Percentiles rank a stretch among this genome's conserved stretches.
Evolutionary conservation across 2,888 invertebrate genomes (phyloP).

Genomic region (Keiferia lycopersicella): DNA sequence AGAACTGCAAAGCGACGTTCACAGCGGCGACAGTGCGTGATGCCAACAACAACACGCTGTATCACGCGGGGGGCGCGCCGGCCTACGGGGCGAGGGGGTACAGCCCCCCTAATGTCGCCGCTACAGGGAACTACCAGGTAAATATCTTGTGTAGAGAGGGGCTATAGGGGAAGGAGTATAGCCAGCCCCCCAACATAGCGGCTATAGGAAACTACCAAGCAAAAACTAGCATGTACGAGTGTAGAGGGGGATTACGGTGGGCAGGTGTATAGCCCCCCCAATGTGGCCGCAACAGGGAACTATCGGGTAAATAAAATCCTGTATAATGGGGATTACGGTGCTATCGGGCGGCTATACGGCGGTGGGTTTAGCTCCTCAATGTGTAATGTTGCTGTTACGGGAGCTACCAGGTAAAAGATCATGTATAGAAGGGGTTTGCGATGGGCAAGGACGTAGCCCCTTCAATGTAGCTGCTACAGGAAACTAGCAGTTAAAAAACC

Average conservation of each 20-base stretch:
- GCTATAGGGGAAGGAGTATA: slow-evolving; percentile 61
- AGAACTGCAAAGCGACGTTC: slow-evolving; percentile 81
- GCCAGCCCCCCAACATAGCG: slow-evolving; percentile 54
- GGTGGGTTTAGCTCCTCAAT: too few species aligned
- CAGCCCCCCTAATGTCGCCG: slow-evolving; percentile 57
- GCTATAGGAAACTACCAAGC: slow-evolving; percentile 68
- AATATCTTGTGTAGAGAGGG: slow-evolving; percentile 30
- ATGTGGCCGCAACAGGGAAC: neutral
- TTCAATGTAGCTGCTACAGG: neutral
- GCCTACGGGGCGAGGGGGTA: slow-evolving; percentile 63
- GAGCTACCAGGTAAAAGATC: too few species aligned
- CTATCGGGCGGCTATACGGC: too few species aligned
- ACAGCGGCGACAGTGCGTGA: slow-evolving; percentile 76
- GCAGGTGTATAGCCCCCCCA: neutral
- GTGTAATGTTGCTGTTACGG: too few species aligned
- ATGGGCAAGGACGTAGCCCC: too few species aligned
- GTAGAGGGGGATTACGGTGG: neutral
- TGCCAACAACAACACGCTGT: slow-evolving; percentile 82
- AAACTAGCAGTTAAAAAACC: neutral
- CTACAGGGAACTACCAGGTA: slow-evolving; percentile 68
- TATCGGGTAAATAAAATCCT: too few species aligned
- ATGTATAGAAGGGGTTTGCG: too few species aligned
- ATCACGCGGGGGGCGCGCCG: slow-evolving; percentile 62
- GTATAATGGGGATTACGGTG: too few species aligned
- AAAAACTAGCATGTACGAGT: neutral